Evolutionary conservation across 2,888 invertebrate species (phyloP), one percentile per base, ranked within the genome.

Genomic region (Aquatica leii): DNA sequence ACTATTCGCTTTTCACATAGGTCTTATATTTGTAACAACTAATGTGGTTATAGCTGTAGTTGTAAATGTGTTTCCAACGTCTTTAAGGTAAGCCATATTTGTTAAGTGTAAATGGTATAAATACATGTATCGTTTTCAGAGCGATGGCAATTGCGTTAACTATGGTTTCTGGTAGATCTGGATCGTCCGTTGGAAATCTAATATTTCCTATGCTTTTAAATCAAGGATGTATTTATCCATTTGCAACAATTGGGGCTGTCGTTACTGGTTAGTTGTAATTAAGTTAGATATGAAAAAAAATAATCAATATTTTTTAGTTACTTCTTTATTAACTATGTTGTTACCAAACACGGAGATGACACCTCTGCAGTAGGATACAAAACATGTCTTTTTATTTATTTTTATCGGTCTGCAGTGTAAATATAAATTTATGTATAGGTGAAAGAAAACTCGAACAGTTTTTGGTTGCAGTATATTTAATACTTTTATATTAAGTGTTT

Each of bases 111-210:
- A 43, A 43, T 14, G 15, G 5, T 5, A 12, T 2, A 14, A 43
- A 14, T 8, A 3, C 15, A 41, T 15, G 8, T 4, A 17, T 46
- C 37, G 41, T 58, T 80, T 82, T 1, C 76, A 91, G 91, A 76
- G 90, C 91, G 1, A 88, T 91, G 87, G 87, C 90, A 0, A 85
- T 92, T 70, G 87, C 91, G 0, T 82, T 87, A 2, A 87, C 88
- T 34, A 85, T 92, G 84, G 90, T 91, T 89, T 83, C 83, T 51
- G 92, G 91, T 1, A 84, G 92, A 37, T 73, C 87, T 11, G 92
- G 92, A 4, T 90, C 92, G 4, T 85, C 91, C 40, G 79, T 86
- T 1, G 92, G 92, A 2, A 91, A 92, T 68, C 80, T 92, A 48
- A 75, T 88, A 1, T 92, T 92, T 74, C 92, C 92, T 0, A 82